A percentile compares a stretch with the other conserved stretches of the same genome.
Conservation (phyloP, 2,888 invertebrate genomes). For the Lepidonotus clava region DNA sequence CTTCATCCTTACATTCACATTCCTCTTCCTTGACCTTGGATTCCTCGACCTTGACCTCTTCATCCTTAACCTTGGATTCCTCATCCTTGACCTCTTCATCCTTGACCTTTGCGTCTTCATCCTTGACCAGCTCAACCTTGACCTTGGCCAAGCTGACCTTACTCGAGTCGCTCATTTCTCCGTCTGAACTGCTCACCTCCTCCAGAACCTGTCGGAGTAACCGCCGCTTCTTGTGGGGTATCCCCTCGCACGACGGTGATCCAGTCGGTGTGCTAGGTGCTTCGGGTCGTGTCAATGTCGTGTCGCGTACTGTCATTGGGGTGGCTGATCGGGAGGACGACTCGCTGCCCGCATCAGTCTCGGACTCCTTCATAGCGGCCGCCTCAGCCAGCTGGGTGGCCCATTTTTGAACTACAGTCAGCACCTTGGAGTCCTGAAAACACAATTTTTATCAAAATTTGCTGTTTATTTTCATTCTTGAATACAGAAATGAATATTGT, state of each 20-base stretch:
- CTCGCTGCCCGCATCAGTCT: constrained; percentile 11
- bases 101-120: neutral
- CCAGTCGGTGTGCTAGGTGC: neutral
- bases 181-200: constrained; percentile 71
- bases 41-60: neutral
- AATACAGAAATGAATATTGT: no score
- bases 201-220: constrained; percentile 58
- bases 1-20: no score
- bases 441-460: no score
- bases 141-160: neutral
- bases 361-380: neutral
- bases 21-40: constrained; percentile 57
- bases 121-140: neutral
- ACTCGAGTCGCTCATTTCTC: constrained; percentile 68
- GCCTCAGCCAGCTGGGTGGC: constrained; percentile 76
- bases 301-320: constrained; percentile 1
- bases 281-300: neutral
- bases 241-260: neutral
- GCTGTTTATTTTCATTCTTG: no score
- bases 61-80: neutral
- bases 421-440: constrained; percentile 91
- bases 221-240: constrained; percentile 63
- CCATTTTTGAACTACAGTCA: constrained; percentile 92
- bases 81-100: neutral
- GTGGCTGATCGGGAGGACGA: constrained; percentile 38